Conservation (phyloP, 1,140 invertebrate species). For the Caerostris extrusa region DNA sequence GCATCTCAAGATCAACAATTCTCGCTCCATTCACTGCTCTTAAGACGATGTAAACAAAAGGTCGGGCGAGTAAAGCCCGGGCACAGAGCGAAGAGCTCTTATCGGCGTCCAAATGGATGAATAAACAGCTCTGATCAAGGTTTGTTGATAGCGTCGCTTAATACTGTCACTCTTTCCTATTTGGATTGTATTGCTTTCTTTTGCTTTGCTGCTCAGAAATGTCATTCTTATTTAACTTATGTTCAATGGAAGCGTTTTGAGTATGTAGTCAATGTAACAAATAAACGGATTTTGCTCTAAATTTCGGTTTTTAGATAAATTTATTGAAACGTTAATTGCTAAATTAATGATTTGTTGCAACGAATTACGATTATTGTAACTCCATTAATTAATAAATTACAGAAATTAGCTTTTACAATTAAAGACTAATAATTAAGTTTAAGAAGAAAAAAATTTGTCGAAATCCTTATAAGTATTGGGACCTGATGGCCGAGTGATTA, state of each 20-base stretch:
- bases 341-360: too few relatives aligned
- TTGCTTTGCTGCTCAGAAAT: neutral
- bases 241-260: too few relatives aligned
- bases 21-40: neutral
- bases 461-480: too few relatives aligned
- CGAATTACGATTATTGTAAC: too few relatives aligned
- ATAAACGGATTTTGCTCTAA: neutral
- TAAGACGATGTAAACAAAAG: neutral
- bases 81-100: neutral
- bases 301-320: neutral
- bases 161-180: neutral
- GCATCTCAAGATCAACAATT: neutral
- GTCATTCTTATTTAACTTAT: too few relatives aligned
- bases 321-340: too few relatives aligned
- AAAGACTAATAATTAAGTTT: too few relatives aligned
- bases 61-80: neutral
- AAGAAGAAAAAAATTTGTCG: too few relatives aligned
- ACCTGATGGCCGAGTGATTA: too few relatives aligned
- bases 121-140: constrained; percentile 29
- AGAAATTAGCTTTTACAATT: too few relatives aligned
- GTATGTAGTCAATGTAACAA: neutral
- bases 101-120: constrained; percentile 14
- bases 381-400: too few relatives aligned
- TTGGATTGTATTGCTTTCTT: neutral
- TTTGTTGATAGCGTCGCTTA: neutral